phyloP scores from a whole-genome alignment of 64 coral and sea anemone genomes.

The Acropora tenuis region DNA sequence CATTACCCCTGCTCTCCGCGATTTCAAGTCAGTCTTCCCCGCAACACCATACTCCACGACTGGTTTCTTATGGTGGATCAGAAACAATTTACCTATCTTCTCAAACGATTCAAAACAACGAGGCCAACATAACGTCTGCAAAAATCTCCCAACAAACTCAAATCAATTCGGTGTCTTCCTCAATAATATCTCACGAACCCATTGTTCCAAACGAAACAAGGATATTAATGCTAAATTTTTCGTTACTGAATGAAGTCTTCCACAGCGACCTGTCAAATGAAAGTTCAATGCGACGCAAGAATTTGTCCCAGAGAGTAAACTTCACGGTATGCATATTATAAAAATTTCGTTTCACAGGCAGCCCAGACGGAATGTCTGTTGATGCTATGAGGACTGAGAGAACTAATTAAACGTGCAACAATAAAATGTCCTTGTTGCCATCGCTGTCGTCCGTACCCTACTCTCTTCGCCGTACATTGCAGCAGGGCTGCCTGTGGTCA shows the following conservation, averaged over 20 bases:
- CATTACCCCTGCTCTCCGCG: no score
- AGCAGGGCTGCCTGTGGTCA: no score
- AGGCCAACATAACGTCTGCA: neutral
- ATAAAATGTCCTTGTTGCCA: no score
- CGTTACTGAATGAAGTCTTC: constrained; percentile 22
- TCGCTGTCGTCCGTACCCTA: no score
- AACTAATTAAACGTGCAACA: no score
- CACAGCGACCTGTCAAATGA: neutral
- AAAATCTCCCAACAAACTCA: neutral
- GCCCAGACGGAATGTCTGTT: no score
- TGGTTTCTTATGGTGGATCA: neutral
- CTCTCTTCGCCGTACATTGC: no score
- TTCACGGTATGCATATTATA: constrained; percentile 6
- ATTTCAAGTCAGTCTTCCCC: neutral
- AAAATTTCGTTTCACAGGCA: neutral
- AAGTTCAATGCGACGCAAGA: neutral
- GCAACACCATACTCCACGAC: neutral
- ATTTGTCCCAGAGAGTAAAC: constrained; percentile 1
- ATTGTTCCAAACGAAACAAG: neutral
- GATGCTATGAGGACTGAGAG: no score
- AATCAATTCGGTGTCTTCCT: neutral
- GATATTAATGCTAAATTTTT: neutral
- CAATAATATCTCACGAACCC: neutral
- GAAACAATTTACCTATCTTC: neutral
- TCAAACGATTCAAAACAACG: no score